Evolutionary conservation across 2,113 vertebrate species (phyloP), one percentile per base, ranked within the genome.

Genomic region (Theristicus caerulescens): DNA sequence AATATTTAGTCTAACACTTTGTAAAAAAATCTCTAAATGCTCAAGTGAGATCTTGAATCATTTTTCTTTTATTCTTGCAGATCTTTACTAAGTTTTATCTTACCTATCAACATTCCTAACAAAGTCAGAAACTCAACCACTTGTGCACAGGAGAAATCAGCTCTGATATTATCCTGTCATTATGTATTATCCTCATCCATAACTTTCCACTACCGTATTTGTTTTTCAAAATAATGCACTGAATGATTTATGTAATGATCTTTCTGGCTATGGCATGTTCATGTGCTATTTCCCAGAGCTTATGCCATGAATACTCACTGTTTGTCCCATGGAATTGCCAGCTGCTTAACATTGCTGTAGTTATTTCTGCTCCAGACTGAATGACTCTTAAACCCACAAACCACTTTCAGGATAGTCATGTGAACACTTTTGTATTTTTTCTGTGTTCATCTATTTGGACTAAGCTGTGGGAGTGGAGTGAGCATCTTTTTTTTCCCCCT

Each of bases 1-100:
- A 94, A 80, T 64, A 83, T 82, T 96, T 86, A 52, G 29, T 89
- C 46, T 70, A 76, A 84, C 17, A 44, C 8, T 81, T 26, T 34
- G 11, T 62, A 6, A 51, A 76, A 72, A 55, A 59, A 26, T 26
- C n/a, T 18, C 9, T 64, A 85, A 79, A 59, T 55, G 34, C n/a
- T 76, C 32, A 55, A n/a, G 51, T 47, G 21, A 29, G 24, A 22
- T 52, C n/a, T 73, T 80, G 10, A 5, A 47, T 82, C 20, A 11
- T 74, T 88, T 82, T 55, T 16, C 51, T 86, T 86, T 79, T 25
- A 49, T 78, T 61, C 7, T 4, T 47, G 10, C 24, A 59, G 51
- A 52, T 44, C 26, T 82, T 82, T 34, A 24, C 15, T 72, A 27
- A 54, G 32, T 22, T 93, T 78, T 47, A 7, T 77, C 57, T 40